These are phyloP conservation scores for Montipora capitata DNA, from an alignment of 92 coral and sea anemone genomes.

Conservation along the genomic window DNA sequence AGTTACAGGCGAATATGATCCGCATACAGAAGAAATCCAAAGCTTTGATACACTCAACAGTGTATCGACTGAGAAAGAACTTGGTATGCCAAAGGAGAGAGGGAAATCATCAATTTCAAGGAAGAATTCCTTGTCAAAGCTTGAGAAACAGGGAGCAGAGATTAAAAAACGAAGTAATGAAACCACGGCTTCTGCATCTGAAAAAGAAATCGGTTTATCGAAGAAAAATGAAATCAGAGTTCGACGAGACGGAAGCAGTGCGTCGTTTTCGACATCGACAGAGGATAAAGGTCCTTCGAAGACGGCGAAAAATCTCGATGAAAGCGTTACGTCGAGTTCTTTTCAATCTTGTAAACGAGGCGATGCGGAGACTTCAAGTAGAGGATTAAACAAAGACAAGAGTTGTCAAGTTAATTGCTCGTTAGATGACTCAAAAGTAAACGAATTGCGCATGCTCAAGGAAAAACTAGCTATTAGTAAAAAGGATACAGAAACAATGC, in stretches of 20 bases:
- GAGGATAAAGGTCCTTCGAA: not conserved
- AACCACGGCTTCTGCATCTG: not conserved
- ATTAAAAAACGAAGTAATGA: not conserved
- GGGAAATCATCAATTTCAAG: not conserved
- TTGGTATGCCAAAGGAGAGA: not conserved
- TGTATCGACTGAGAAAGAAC: not conserved
- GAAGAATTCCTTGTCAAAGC: not conserved
- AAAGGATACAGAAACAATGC: slow-evolving; percentile 40
- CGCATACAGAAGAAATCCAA: not conserved
- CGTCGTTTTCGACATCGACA: not conserved
- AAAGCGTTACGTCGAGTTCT: not conserved
- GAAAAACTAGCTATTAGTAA: slow-evolving; percentile 35
- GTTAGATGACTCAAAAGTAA: not conserved
- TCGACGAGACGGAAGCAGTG: not conserved
- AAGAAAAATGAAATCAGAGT: not conserved
- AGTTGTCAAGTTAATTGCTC: slow-evolving; percentile 3
- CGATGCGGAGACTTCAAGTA: not conserved
- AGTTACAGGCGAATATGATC: not conserved
- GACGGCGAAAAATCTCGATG: not conserved
- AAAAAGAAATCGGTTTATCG: not conserved
- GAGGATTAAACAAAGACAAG: not conserved
- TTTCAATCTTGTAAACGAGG: not conserved
- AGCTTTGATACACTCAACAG: not conserved
- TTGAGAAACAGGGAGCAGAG: not conserved
- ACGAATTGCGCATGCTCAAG: slow-evolving; percentile 25